Conservation (phyloP, 2,797 vertebrate genomes). For the Sebastes reedi region DNA sequence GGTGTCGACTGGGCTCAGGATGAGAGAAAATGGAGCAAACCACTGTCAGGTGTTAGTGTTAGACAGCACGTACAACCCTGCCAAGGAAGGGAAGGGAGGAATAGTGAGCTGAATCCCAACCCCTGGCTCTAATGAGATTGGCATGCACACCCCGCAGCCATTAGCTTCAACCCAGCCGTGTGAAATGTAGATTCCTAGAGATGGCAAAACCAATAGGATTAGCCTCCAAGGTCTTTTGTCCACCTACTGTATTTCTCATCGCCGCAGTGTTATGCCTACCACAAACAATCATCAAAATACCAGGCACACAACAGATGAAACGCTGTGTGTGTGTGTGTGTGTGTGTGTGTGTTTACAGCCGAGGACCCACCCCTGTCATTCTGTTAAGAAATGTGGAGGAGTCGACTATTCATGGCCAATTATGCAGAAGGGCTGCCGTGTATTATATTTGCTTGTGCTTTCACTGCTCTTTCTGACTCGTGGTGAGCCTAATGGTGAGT, state of each 20-base stretch:
- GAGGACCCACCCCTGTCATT: conserved; percentile 32
- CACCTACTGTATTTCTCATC: conserved; percentile 51
- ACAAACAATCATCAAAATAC: conserved; percentile 26
- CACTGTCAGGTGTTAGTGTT: conserved; percentile 52
- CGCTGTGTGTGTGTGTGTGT: neutral
- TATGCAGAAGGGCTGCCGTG: conserved; percentile 39
- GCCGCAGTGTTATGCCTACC: conserved; percentile 17
- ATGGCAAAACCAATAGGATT: conserved; percentile 67
- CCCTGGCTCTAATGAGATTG: conserved; percentile 74
- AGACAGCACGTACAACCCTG: conserved; percentile 44
- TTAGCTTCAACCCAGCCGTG: conserved; percentile 50
- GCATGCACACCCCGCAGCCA: conserved; percentile 64
- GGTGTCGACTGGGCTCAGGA: conserved; percentile 54
- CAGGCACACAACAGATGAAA: conserved; percentile 22
- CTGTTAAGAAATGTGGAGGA: conserved; percentile 36
- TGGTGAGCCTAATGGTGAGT: conserved; percentile 49
- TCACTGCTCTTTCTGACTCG: conserved; percentile 34
- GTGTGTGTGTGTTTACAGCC: neutral
- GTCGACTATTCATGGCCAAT: conserved; percentile 54
- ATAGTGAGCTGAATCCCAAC: conserved; percentile 78
- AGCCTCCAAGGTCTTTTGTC: conserved; percentile 59
- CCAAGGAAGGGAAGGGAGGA: conserved; percentile 42
- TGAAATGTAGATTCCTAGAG: conserved; percentile 67
- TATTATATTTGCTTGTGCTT: conserved; percentile 60
- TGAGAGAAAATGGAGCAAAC: conserved; percentile 58